These are phyloP conservation scores for Carassius carassius DNA, from an alignment of 2,113 vertebrate genomes.

Conservation along the genomic window DNA sequence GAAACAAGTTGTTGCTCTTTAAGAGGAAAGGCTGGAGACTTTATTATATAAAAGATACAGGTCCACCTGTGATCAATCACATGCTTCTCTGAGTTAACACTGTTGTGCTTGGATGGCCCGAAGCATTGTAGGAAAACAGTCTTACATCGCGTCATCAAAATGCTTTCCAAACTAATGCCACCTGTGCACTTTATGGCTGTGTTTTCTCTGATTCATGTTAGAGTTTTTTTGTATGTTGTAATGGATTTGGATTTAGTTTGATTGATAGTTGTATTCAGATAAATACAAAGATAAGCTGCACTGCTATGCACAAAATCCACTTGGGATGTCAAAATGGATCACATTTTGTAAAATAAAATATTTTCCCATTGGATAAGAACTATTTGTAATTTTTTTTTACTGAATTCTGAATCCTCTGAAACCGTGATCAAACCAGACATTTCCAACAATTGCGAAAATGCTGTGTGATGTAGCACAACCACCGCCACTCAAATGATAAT, in stretches of 20 bases:
- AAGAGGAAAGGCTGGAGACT: not conserved
- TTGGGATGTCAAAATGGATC: not conserved
- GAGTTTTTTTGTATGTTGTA: slow-evolving; percentile 51
- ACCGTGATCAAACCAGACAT: not conserved
- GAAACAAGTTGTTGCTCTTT: slow-evolving; percentile 33
- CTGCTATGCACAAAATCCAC: not conserved
- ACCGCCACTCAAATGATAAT: not conserved
- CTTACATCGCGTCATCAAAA: slow-evolving; percentile 51
- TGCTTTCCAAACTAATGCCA: slow-evolving; percentile 56
- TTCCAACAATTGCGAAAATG: not conserved
- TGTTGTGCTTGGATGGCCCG: slow-evolving; percentile 57
- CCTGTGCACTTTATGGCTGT: slow-evolving; percentile 63
- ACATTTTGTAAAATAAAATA: too few relatives aligned
- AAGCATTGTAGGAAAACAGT: slow-evolving; percentile 61
- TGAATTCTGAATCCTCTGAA: not conserved
- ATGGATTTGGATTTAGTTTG: slow-evolving; percentile 2
- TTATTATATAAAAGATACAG: slow-evolving; percentile 49
- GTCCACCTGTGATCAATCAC: slow-evolving; percentile 63
- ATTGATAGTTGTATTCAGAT: not conserved
- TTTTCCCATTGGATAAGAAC: not conserved
- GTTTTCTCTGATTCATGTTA: slow-evolving; percentile 13
- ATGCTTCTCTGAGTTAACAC: slow-evolving; percentile 44
- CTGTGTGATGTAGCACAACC: not conserved
- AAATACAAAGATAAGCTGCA: not conserved
- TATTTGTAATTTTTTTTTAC: not conserved